These are phyloP conservation scores for Stictocephala bisonia DNA, from an alignment of 2,888 invertebrate species.

Conservation along the genomic window DNA sequence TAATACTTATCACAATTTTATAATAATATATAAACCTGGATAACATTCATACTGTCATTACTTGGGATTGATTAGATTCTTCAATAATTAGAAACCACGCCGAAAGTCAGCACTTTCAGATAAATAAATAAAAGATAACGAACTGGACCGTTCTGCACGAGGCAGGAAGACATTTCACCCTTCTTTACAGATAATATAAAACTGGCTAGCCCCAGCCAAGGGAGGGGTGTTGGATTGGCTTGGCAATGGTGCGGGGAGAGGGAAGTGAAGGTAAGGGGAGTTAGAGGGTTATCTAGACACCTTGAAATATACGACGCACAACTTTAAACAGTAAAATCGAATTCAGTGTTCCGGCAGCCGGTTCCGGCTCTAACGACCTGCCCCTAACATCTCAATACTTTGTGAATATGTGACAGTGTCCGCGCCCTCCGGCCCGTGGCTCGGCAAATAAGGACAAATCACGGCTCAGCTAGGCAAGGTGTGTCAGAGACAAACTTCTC, in stretches of 20 bases:
- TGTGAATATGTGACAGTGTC: slow-evolving; percentile 43
- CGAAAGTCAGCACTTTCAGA: no score
- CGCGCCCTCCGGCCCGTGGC: background rate
- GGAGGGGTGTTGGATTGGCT: background rate
- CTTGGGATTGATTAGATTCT: no score
- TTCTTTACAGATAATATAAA: slow-evolving; percentile 19
- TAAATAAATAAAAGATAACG: no score
- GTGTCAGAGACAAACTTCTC: no score
- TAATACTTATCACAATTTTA: no score
- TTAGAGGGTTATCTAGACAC: slow-evolving; percentile 27
- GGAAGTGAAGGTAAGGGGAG: background rate
- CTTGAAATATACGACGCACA: slow-evolving; percentile 28
- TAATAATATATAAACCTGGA: no score
- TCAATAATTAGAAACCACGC: no score
- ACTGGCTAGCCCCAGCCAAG: slow-evolving; percentile 18
- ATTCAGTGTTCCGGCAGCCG: slow-evolving; percentile 1
- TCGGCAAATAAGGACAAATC: no score
- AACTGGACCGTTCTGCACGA: no score
- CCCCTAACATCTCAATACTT: slow-evolving; percentile 34
- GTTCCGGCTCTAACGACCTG: slow-evolving; percentile 38
- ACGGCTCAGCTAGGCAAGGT: no score
- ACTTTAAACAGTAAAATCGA: slow-evolving; percentile 40
- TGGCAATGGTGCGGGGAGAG: background rate
- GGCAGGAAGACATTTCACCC: slow-evolving; percentile 24
- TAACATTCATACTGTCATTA: no score